Evolutionary conservation across 2,888 invertebrate genomes (phyloP), one percentile per base, ranked within the genome.

Genomic region (Hirtodrosophila confusa): DNA sequence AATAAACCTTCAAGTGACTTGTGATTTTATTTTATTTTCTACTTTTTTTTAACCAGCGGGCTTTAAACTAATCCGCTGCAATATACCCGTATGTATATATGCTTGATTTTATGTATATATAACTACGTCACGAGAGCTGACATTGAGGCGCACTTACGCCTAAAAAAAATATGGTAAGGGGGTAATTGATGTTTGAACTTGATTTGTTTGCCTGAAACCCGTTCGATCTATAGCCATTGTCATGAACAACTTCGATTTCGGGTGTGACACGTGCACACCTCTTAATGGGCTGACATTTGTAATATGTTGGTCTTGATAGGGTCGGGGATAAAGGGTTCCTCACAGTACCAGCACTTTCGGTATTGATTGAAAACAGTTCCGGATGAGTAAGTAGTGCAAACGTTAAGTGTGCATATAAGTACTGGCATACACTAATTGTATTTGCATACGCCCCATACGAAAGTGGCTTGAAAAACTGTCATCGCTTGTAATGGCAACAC

Each of bases 171-270:
- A 31, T 40, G 65, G 56, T 43, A 48, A 53, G 36, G 44, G 64
- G 77, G 61, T 63, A 80, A 86, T 80, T 78, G 75, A 62, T 70
- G 41, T 78, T 80, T 80, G 87, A 78, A 80, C 74, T 74, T 78
- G 77, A 77, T 72, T 76, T 66, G 56, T 37, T 50, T 50, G 37
- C 23, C 23, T 7, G 36, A 57, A 39, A 50, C 41, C 61, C 36
- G 44, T 44, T 55, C 58, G 24, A 71, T 73, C 48, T 65, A 35
- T 50, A 54, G 51, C 27, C 60, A 56, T 40, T 48, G 62, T 53
- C 61, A 61, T 51, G 40, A 56, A 53, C 50, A 31, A 31, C 6
- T 6, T 31, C 31, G 9, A 39, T 10, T 43, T 55, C 48, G 51
- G 51, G 43, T 70, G 64, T 36, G 57, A 49, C 56, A 45, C 49